A percentile compares a stretch with the other conserved stretches of the same genome.
phyloP scores from a whole-genome alignment of 2,888 invertebrate genomes.

The Machimus rusticus region DNA sequence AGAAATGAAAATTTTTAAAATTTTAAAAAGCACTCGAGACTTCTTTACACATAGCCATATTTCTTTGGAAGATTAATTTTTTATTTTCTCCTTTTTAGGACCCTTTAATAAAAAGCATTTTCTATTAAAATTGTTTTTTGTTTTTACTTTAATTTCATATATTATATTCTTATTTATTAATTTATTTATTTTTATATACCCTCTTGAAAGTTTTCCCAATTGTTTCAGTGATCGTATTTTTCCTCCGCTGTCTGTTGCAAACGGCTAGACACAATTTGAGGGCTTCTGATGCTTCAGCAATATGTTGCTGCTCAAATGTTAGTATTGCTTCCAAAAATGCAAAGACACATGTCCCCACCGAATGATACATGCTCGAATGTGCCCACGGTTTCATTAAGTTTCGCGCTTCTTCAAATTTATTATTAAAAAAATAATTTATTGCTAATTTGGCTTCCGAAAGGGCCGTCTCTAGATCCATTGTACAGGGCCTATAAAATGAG shows the following conservation, averaged over 20 bases:
- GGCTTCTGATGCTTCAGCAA: slow-evolving; percentile 75
- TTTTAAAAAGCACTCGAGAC: too few species aligned
- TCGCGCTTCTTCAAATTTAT: slow-evolving; percentile 84
- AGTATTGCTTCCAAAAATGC: slow-evolving; percentile 91
- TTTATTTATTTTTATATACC: slow-evolving; percentile 48
- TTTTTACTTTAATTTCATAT: too few species aligned
- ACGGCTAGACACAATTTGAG: slow-evolving; percentile 81
- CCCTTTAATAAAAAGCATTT: too few species aligned
- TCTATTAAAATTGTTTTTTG: too few species aligned
- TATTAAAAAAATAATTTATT: slow-evolving; percentile 91
- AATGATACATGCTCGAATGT: slow-evolving; percentile 87
- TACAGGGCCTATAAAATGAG: background rate
- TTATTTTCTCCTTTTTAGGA: too few species aligned
- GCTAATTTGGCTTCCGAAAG: slow-evolving; percentile 81
- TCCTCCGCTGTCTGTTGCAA: slow-evolving; percentile 68
- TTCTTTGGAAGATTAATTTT: too few species aligned
- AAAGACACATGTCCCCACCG: slow-evolving; percentile 87
- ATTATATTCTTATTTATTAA: too few species aligned
- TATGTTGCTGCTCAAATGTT: slow-evolving; percentile 85
- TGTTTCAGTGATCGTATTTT: slow-evolving; percentile 75
- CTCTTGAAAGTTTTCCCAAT: slow-evolving; percentile 81
- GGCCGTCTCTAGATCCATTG: slow-evolving; percentile 62
- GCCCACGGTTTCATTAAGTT: slow-evolving; percentile 82
- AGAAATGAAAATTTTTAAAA: too few species aligned
- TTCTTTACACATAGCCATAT: too few species aligned